Percentiles rank a stretch among this genome's conserved stretches.
These are phyloP conservation scores for Oryzias javanicus DNA, from an alignment of 2,113 vertebrate species.

Conservation along the genomic window DNA sequence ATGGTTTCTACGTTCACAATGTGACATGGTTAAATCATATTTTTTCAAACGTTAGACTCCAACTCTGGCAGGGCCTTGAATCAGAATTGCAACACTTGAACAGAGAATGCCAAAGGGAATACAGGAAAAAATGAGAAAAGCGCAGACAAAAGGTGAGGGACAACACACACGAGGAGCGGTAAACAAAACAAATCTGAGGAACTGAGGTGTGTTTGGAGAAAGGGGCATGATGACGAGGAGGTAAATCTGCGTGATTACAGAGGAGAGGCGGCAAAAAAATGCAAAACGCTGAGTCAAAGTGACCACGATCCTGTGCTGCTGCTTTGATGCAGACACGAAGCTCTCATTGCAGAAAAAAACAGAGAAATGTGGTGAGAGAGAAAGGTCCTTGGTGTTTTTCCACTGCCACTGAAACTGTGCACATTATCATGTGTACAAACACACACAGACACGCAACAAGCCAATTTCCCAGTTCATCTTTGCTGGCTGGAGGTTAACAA, in stretches of 20 bases:
- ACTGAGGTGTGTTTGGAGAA: conserved; percentile 3
- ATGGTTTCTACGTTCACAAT: conserved; percentile 11
- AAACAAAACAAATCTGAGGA: conserved; percentile 15
- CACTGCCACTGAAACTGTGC: background rate
- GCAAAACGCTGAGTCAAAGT: conserved; percentile 50
- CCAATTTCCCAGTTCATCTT: conserved; percentile 11
- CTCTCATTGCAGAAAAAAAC: conserved; percentile 28
- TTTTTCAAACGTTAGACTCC: conserved; percentile 34
- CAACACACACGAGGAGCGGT: background rate
- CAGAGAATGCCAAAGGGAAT: background rate
- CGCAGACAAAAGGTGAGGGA: background rate
- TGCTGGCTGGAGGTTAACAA: conserved; percentile 33
- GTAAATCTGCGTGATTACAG: conserved; percentile 10
- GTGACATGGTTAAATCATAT: conserved; percentile 48
- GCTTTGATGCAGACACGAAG: conserved; percentile 44
- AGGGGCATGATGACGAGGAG: conserved; percentile 15
- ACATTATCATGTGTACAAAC: conserved; percentile 9
- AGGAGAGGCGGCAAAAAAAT: conserved; percentile 7
- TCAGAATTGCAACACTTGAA: conserved; percentile 2
- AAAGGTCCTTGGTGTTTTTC: conserved; percentile 29
- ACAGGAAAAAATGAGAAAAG: background rate
- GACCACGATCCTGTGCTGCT: conserved; percentile 28
- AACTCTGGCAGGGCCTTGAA: conserved; percentile 10
- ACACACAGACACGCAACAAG: conserved; percentile 9
- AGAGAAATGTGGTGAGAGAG: conserved; percentile 19